phyloP scores from a whole-genome alignment of 2,797 vertebrate species.

The Hemibagrus guttatus region DNA sequence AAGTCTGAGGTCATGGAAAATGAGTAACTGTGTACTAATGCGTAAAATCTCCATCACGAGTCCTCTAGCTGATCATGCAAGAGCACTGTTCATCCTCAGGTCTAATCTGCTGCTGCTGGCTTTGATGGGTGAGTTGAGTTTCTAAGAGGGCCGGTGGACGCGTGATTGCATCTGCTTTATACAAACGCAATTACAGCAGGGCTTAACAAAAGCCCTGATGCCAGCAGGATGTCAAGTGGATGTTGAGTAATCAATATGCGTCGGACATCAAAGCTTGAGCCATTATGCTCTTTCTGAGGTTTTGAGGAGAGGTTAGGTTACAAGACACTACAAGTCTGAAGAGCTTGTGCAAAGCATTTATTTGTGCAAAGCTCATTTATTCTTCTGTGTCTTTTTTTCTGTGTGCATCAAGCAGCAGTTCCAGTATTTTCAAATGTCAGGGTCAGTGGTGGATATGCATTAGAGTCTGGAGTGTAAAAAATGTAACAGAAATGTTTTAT shows the following conservation, averaged over 20 bases:
- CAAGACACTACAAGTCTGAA: not conserved
- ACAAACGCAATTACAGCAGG: conserved; percentile 2
- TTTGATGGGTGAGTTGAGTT: not conserved
- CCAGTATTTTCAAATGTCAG: not conserved
- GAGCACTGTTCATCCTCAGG: not conserved
- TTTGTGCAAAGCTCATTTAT: too few relatives aligned
- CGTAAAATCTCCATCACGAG: not conserved
- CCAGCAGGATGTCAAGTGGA: conserved; percentile 32
- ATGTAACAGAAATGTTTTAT: not conserved
- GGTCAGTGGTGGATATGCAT: not conserved
- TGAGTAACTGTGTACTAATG: too few relatives aligned
- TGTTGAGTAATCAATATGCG: conserved; percentile 11
- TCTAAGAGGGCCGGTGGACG: not conserved
- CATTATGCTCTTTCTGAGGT: conserved; percentile 15
- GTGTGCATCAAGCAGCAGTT: conserved; percentile 4
- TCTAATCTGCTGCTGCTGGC: not conserved
- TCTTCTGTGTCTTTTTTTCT: not conserved
- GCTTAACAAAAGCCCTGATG: not conserved
- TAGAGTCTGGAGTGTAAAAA: not conserved
- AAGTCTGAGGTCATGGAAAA: not conserved
- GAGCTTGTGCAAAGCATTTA: not conserved
- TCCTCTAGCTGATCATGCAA: not conserved
- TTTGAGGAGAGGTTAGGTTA: not conserved
- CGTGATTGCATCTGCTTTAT: conserved; percentile 12
- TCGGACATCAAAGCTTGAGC: conserved; percentile 1